phyloP scores from a whole-genome alignment of 2,888 invertebrate genomes.

The Drosophila hamatofila region DNA sequence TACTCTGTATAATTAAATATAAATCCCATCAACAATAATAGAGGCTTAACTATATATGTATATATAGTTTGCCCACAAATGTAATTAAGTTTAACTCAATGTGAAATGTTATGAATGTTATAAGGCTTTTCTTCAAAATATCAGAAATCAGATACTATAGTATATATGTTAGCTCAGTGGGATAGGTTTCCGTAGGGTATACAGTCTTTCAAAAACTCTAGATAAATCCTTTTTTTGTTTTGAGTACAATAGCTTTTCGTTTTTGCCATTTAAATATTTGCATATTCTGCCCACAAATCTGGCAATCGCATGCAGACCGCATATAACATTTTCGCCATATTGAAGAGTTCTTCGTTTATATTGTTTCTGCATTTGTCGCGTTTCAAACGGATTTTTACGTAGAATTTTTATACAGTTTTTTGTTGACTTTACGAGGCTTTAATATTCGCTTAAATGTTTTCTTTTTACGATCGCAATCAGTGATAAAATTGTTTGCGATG shows the following conservation, averaged over 20 bases:
- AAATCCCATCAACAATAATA: not conserved
- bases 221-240: slow-evolving; percentile 12
- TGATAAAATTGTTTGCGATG: slow-evolving; percentile 28
- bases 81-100: not conserved
- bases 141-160: no score
- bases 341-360: slow-evolving; percentile 15
- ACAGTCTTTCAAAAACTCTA: not conserved
- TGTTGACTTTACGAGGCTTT: slow-evolving; percentile 22
- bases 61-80: not conserved
- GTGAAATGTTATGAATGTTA: not conserved
- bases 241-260: slow-evolving; percentile 27
- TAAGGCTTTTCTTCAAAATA: no score
- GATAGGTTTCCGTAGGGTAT: not conserved
- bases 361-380: slow-evolving; percentile 28
- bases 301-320: slow-evolving; percentile 58
- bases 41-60: not conserved
- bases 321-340: slow-evolving; percentile 42
- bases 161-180: no score
- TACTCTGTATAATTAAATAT: not conserved
- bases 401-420: slow-evolving; percentile 10
- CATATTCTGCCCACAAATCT: slow-evolving; percentile 61
- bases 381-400: slow-evolving; percentile 31
- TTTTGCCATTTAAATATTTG: slow-evolving; percentile 53
- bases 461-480: slow-evolving; percentile 36
- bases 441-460: slow-evolving; percentile 22